Conservation (phyloP, 2,797 vertebrate genomes). For the Pelobates cultripes region DNA sequence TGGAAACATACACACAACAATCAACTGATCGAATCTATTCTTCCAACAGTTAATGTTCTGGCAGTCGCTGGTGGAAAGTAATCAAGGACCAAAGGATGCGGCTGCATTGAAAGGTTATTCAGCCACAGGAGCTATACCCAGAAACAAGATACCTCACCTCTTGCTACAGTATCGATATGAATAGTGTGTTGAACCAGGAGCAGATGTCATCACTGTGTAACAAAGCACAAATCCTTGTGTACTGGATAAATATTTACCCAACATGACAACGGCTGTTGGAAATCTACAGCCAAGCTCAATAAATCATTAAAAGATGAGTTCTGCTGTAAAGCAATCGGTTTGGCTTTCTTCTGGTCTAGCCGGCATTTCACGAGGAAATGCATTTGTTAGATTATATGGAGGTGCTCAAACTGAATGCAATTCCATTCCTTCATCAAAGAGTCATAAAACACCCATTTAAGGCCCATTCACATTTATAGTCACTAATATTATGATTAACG, state of each 20-base stretch:
- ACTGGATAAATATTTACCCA: constrained; percentile 32
- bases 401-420: background rate
- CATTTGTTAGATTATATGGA: background rate
- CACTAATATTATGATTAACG: too few relatives aligned
- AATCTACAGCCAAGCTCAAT: constrained; percentile 13
- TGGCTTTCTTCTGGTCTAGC: background rate
- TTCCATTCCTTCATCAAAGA: background rate
- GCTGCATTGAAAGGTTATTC: background rate
- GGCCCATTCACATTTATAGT: too few relatives aligned
- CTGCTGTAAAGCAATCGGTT: background rate
- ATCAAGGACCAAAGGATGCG: background rate
- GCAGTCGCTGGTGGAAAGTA: too few relatives aligned
- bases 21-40: too few relatives aligned
- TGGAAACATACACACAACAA: too few relatives aligned
- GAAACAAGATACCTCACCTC: background rate
- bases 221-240: background rate
- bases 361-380: background rate
- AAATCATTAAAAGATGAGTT: constrained; percentile 20
- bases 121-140: background rate
- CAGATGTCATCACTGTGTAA: constrained; percentile 10
- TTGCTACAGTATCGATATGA: background rate
- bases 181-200: background rate
- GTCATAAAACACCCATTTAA: background rate
- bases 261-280: constrained; percentile 9
- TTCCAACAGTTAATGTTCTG: too few relatives aligned